phyloP scores from a whole-genome alignment of 2,888 invertebrate genomes.

The Leptinotarsa rubiginosa region DNA sequence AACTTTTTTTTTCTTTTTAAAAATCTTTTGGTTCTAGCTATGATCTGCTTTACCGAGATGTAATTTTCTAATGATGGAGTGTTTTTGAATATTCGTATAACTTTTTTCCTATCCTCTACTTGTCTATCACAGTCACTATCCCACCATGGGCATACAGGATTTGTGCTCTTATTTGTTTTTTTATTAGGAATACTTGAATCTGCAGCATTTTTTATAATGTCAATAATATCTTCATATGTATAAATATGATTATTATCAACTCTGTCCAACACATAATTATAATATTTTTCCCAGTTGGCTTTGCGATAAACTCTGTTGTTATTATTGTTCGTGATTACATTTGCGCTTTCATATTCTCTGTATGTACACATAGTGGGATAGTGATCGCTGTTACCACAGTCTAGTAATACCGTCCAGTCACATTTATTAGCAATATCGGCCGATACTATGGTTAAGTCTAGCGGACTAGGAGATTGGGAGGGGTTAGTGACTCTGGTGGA shows the following conservation, averaged over 20 bases:
- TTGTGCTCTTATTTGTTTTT: neutral
- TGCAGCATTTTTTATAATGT: neutral
- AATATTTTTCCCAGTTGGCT: neutral
- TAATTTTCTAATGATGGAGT: neutral
- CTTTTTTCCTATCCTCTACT: neutral
- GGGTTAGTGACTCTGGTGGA: neutral
- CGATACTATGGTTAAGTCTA: neutral
- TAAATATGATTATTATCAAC: neutral
- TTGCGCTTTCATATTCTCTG: neutral
- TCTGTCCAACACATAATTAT: neutral
- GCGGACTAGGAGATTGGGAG: neutral
- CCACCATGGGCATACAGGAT: neutral
- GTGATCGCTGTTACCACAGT: neutral
- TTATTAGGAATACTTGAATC: neutral
- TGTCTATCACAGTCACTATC: neutral
- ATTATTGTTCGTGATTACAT: neutral
- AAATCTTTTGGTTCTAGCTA: constrained; percentile 2
- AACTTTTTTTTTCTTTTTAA: too few relatives aligned
- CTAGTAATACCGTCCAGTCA: neutral
- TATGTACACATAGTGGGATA: neutral
- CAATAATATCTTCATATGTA: neutral
- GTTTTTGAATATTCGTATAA: neutral
- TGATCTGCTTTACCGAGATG: neutral
- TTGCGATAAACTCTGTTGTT: neutral
- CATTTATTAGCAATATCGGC: neutral